Conservation (phyloP, 2,797 vertebrate species). For the Agapornis canus region DNA sequence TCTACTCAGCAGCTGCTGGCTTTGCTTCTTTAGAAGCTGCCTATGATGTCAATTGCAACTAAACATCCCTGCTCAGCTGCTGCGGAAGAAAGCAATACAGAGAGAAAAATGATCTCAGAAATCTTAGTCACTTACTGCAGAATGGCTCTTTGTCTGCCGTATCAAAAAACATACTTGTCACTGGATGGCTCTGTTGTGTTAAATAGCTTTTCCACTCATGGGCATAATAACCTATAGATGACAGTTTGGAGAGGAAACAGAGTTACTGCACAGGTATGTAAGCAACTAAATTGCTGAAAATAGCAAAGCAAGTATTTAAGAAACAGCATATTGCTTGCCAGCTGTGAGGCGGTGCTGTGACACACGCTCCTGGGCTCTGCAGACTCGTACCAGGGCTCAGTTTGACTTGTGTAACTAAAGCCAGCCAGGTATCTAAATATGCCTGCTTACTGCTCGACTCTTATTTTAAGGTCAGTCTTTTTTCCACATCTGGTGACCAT, state of each 20-base stretch:
- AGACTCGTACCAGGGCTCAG: not conserved
- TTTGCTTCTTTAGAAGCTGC: not conserved
- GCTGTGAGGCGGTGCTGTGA: not conserved
- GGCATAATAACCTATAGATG: constrained; percentile 74
- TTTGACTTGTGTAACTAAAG: not conserved
- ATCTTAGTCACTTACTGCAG: constrained; percentile 75
- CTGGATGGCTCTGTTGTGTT: constrained; percentile 63
- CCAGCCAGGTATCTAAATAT: not conserved
- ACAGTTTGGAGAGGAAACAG: not conserved
- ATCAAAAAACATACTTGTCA: constrained; percentile 75
- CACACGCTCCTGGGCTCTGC: not conserved
- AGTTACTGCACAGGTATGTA: not conserved
- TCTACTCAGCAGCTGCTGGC: not conserved
- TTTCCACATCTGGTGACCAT: not conserved
- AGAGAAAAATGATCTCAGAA: not conserved
- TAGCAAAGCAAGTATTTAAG: not conserved
- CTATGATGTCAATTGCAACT: not conserved
- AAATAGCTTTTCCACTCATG: constrained; percentile 72
- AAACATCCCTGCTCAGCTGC: not conserved
- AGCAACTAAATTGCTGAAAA: not conserved
- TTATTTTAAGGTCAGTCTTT: not conserved
- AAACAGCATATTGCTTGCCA: not conserved
- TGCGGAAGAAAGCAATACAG: not conserved
- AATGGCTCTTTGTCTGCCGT: constrained; percentile 72
- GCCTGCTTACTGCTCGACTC: not conserved